Evolutionary conservation across 2,113 vertebrate species (phyloP).

Genomic region (Bostrychus sinensis): DNA sequence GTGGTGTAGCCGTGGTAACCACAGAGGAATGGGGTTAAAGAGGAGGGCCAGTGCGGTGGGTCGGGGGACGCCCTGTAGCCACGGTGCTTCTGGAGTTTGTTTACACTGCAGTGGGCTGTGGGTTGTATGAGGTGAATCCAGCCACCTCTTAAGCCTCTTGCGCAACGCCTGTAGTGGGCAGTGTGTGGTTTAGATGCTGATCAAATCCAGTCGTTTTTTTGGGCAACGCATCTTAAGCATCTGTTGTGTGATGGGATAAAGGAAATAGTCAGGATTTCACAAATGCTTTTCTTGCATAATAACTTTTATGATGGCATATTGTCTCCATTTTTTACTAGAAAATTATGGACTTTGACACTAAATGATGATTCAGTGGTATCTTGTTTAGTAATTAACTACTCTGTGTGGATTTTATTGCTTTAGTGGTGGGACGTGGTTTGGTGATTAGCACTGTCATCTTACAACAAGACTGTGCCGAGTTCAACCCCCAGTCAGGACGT

Average conservation of each 20-base stretch:
- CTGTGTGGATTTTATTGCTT: no score
- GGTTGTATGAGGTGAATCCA: slow-evolving; percentile 49
- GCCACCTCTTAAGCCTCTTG: slow-evolving; percentile 41
- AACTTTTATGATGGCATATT: no score
- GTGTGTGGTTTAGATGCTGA: slow-evolving; percentile 27
- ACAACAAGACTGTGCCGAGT: no score
- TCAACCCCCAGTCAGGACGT: no score
- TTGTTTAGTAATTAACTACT: no score
- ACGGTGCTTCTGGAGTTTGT: slow-evolving; percentile 72
- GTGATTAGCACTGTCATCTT: no score
- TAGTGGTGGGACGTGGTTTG: no score
- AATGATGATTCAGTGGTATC: no score
- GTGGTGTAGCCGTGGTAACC: slow-evolving; percentile 64
- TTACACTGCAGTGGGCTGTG: slow-evolving; percentile 57
- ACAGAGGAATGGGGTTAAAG: slow-evolving; percentile 71
- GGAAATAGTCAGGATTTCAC: not conserved
- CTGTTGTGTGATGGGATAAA: slow-evolving; percentile 9
- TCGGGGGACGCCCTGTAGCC: slow-evolving; percentile 52
- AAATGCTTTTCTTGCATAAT: not conserved
- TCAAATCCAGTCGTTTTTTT: slow-evolving; percentile 18
- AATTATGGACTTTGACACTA: no score
- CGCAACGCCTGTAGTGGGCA: slow-evolving; percentile 36
- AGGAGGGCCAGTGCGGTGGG: slow-evolving; percentile 54
- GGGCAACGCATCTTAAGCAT: slow-evolving; percentile 6
- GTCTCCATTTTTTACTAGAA: no score